phyloP scores from a whole-genome alignment of 2,797 vertebrate species.

The Neomorphus geoffroyi region DNA sequence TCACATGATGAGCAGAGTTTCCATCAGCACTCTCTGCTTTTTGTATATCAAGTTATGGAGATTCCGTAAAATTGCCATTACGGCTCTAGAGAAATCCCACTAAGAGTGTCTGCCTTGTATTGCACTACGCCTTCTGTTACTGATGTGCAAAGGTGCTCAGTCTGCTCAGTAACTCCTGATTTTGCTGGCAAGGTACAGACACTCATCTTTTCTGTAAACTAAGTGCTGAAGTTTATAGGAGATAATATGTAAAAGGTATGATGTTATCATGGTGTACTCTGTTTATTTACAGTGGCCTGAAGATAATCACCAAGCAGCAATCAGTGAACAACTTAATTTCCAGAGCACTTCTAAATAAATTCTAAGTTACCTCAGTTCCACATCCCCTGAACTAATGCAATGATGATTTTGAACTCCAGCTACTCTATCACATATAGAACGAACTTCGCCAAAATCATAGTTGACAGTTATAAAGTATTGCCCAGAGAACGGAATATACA shows the following conservation, averaged over 20 bases:
- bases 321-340: neutral
- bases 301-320: neutral
- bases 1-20: neutral
- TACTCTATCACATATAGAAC: neutral
- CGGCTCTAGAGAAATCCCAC: neutral
- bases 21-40: neutral
- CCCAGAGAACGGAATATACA: neutral
- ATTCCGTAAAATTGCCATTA: neutral
- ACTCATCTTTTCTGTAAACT: neutral
- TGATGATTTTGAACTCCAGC: neutral
- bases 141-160: neutral
- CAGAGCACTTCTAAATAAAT: neutral
- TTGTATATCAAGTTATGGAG: neutral
- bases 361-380: neutral
- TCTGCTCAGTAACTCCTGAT: neutral
- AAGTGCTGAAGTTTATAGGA: neutral
- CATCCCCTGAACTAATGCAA: neutral
- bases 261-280: neutral
- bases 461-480: slow-evolving; percentile 13
- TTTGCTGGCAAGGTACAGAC: neutral
- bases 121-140: neutral
- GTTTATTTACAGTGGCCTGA: neutral
- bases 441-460: neutral
- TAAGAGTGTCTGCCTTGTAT: neutral
- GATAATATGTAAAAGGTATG: neutral